phyloP scores from a whole-genome alignment of 2,113 vertebrate species.

The Manacus vitellinus region DNA sequence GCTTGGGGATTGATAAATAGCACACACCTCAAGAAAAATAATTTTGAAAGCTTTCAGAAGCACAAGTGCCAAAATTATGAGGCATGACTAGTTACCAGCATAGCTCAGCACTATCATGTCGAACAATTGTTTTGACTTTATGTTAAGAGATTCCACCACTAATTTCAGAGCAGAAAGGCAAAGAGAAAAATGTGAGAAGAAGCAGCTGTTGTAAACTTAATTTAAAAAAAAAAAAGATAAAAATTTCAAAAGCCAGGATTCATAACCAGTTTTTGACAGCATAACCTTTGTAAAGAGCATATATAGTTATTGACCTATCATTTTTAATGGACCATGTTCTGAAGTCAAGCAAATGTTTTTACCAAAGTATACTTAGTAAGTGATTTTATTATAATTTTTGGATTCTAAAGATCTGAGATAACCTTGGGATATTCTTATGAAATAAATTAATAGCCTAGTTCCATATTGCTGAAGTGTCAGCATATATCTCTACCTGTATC shows the following conservation, averaged over 20 bases:
- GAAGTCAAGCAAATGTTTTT: background rate
- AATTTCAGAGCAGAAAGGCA: background rate
- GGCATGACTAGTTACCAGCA: slow-evolving; percentile 24
- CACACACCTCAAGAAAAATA: background rate
- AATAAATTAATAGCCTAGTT: background rate
- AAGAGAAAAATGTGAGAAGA: background rate
- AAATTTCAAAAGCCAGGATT: background rate
- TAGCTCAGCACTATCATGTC: background rate
- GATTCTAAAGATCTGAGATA: background rate
- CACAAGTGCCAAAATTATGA: background rate
- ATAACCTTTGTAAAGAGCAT: background rate
- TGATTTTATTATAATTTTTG: background rate
- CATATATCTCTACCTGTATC: background rate
- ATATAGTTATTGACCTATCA: background rate
- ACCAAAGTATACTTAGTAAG: background rate
- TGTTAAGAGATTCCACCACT: background rate
- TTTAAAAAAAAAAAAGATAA: background rate
- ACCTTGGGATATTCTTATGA: background rate
- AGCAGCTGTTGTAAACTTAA: background rate
- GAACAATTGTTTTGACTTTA: background rate
- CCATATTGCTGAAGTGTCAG: background rate
- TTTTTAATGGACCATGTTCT: background rate
- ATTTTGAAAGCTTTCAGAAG: slow-evolving; percentile 21
- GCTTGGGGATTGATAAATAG: background rate
- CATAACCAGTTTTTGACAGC: background rate